A percentile compares a stretch with the other conserved stretches of the same genome.
phyloP scores from a whole-genome alignment of 2,888 invertebrate species.

The Dysmachus trigonus region DNA sequence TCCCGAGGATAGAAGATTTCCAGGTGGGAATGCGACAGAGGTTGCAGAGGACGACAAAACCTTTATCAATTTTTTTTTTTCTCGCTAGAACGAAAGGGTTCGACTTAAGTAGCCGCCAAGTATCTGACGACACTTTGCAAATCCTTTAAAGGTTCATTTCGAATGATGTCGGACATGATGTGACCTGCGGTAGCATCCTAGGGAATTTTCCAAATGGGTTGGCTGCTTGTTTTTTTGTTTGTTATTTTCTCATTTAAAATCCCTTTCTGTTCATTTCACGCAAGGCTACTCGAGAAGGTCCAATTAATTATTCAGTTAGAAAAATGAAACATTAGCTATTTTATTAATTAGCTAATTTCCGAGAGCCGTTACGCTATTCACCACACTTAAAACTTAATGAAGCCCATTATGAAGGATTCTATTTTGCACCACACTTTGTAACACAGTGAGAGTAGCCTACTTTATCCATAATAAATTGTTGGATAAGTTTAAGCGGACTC shows the following conservation, averaged over 20 bases:
- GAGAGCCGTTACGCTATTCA: background rate
- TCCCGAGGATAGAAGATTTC: background rate
- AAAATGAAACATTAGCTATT: background rate
- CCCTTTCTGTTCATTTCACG: background rate
- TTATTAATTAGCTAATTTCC: background rate
- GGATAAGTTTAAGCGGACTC: background rate
- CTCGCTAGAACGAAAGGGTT: background rate
- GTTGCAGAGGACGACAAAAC: background rate
- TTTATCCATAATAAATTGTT: background rate
- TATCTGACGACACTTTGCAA: background rate
- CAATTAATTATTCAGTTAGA: background rate
- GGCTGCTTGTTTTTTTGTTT: too few species aligned
- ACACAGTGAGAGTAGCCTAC: background rate
- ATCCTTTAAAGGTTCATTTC: background rate
- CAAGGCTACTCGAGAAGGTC: background rate
- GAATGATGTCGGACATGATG: background rate
- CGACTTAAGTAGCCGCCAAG: background rate
- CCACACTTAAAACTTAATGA: background rate
- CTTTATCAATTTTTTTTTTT: background rate
- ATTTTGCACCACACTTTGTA: background rate
- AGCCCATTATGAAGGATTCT: background rate
- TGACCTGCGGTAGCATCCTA: background rate
- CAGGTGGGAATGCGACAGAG: background rate
- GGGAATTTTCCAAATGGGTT: background rate
- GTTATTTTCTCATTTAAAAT: background rate